These are phyloP conservation scores for Thunnus maccoyii DNA, from an alignment of 2,113 vertebrate genomes.

Conservation along the genomic window DNA sequence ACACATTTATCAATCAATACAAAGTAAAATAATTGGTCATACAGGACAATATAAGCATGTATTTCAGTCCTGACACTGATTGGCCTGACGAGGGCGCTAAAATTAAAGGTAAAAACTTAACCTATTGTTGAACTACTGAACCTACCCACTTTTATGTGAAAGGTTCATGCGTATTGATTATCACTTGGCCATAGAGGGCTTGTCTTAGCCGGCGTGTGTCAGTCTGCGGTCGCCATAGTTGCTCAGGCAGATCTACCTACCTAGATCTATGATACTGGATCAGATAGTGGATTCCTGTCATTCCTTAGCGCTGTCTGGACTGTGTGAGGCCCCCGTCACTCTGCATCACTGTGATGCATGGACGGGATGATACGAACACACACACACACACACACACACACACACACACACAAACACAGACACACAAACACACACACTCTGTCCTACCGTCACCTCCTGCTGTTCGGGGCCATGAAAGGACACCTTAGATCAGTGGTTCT, in stretches of 20 bases:
- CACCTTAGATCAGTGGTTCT: neutral
- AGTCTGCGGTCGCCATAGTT: conserved; percentile 24
- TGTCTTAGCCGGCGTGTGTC: neutral
- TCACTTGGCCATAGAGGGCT: neutral
- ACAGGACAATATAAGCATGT: neutral
- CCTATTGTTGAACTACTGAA: too few species aligned
- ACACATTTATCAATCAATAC: neutral
- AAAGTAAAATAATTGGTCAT: neutral
- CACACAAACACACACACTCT: neutral
- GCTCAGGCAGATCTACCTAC: conserved; percentile 52
- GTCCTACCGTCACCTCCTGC: neutral
- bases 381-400: neutral
- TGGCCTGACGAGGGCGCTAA: conserved; percentile 34
- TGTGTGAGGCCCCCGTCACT: conserved; percentile 28
- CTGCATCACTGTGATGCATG: neutral
- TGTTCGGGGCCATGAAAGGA: neutral
- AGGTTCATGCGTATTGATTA: too few species aligned
- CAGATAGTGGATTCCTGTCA: conserved; percentile 78
- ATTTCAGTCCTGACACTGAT: neutral
- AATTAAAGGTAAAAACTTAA: conserved; percentile 21
- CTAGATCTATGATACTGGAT: conserved; percentile 42
- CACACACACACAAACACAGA: neutral
- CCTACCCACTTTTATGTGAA: too few species aligned
- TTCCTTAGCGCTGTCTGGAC: conserved; percentile 67
- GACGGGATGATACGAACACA: neutral